Conservation (phyloP, 1,140 invertebrate species). For the Pseudomyrmex gracilis region DNA sequence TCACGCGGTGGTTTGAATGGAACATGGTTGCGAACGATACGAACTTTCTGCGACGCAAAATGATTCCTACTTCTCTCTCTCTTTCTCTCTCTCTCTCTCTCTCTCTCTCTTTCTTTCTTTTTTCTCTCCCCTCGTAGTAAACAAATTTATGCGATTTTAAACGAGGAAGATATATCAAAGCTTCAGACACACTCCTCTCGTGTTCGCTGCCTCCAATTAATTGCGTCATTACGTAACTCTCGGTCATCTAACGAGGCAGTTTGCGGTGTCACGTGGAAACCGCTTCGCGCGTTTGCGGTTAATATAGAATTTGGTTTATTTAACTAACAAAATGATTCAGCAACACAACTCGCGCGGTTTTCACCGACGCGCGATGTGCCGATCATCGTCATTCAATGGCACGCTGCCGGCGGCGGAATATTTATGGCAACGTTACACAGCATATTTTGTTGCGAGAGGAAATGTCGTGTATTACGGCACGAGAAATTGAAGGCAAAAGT, state of each 20-base stretch:
- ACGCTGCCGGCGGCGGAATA: conserved; percentile 33
- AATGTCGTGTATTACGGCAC: conserved; percentile 26
- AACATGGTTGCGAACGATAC: neutral
- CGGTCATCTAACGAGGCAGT: neutral
- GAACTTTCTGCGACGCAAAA: neutral
- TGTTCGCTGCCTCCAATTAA: neutral
- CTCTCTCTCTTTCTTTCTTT: too few species aligned
- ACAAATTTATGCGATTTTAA: neutral
- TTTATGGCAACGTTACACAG: conserved; percentile 34
- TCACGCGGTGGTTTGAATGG: neutral
- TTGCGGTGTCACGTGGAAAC: neutral
- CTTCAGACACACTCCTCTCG: neutral
- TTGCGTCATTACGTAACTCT: conserved; percentile 5
- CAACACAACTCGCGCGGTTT: conserved; percentile 4
- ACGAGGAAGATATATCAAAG: neutral
- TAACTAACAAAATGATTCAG: conserved; percentile 55
- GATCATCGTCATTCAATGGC: conserved; percentile 34
- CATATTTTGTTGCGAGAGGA: conserved; percentile 7
- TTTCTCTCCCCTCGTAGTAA: neutral
- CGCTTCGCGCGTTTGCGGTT: neutral
- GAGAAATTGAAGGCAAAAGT: conserved; percentile 29
- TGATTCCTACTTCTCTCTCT: too few species aligned
- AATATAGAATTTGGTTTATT: conserved; percentile 17
- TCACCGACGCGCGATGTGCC: conserved; percentile 5
- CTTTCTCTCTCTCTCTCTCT: too few species aligned